phyloP scores from a whole-genome alignment of 2,888 invertebrate species.

The Diarsia mendica region DNA sequence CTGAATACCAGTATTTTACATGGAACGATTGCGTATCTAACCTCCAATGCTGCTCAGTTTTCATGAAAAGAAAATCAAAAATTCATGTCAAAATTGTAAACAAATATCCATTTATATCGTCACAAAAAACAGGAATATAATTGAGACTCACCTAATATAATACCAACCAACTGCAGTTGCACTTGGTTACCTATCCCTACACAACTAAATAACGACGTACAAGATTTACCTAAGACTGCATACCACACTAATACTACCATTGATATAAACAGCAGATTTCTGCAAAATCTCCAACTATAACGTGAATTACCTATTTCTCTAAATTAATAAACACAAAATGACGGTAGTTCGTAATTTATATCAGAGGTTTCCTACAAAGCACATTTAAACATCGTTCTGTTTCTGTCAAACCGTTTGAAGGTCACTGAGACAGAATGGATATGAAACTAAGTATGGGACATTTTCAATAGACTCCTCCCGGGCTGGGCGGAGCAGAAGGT shows the following conservation, averaged over 20 bases:
- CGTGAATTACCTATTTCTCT: conserved; percentile 41
- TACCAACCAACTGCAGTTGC: too few species aligned
- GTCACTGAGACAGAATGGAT: neutral
- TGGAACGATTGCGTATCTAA: too few species aligned
- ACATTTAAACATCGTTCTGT: neutral
- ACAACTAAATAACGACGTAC: conserved; percentile 4
- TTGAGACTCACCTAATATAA: too few species aligned
- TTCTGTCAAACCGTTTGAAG: neutral
- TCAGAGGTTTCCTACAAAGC: neutral
- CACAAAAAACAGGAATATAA: too few species aligned
- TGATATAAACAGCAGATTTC: conserved; percentile 38
- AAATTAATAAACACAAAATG: conserved; percentile 33
- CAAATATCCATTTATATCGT: too few species aligned
- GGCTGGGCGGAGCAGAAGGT: too few species aligned
- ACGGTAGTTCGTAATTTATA: conserved; percentile 39
- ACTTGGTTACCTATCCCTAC: too few species aligned
- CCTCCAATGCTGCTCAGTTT: too few species aligned
- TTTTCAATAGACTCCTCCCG: too few species aligned
- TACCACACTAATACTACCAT: conserved; percentile 2
- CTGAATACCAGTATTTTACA: too few species aligned
- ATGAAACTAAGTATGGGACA: neutral
- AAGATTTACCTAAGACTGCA: conserved; percentile 22
- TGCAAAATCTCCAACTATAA: conserved; percentile 41
- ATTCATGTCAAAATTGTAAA: too few species aligned
- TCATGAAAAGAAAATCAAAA: too few species aligned